Evolutionary conservation across 1,140 invertebrate species (phyloP), one percentile per base, ranked within the genome.

Genomic region (Polypedilum vanderplanki): DNA sequence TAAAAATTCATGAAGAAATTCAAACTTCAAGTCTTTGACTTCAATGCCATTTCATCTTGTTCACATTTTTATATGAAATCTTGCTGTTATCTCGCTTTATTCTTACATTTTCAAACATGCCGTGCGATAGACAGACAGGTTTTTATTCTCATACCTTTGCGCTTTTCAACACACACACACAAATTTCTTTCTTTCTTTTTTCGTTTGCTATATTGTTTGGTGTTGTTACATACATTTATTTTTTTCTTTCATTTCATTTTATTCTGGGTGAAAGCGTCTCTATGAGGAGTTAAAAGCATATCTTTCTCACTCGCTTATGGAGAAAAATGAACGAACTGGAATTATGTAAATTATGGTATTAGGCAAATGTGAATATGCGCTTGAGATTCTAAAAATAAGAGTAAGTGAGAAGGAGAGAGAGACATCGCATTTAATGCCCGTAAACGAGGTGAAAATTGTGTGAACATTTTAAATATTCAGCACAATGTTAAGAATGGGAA

Each of bases 1-100:
- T 70, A 70, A 70, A 57, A 70, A 70, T 70, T 70, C 65, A 70
- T 18, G n/a, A 70, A 70, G 65, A 70, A 70, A 70, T 20, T n/a
- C 65, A n/a, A n/a, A n/a, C n/a, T n/a, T 70, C 65, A 20, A 57
- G 46, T 57, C 46, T 57, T 33, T 12, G 46, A 12, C n/a, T 57
- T 57, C 8, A 57, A 57, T 57, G 46, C 46, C 46, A n/a, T 57
- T 12, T 57, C 24, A 33, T 33, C 24, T 33, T 33, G 24, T 33
- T 33, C 24, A 33, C 24, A 33, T 33, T 33, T 33, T 33, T 33
- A 33, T 33, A 33, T 3, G 24, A 33, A 33, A 33, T 33, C 24
- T n/a, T 15, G 46, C 12, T 57, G 46, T 57, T 57, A 20, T 70
- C 17, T 70, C 24, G 24, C 24, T 70, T 70, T 70, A 70, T 18